These are phyloP conservation scores for Whitmania pigra DNA, from an alignment of 1,140 invertebrate species.

Conservation along the genomic window DNA sequence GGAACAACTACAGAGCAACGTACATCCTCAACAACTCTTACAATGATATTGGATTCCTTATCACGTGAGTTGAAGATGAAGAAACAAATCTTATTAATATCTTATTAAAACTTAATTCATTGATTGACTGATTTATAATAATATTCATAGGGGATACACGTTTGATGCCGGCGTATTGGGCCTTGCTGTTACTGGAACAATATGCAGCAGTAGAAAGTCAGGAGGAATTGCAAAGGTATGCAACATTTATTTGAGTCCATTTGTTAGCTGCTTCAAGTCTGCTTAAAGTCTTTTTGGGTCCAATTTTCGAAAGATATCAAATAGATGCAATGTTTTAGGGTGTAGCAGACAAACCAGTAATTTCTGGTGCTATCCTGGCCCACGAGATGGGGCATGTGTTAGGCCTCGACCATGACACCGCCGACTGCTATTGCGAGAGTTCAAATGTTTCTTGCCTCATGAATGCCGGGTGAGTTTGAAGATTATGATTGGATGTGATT, in stretches of 20 bases:
- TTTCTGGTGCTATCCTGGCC: slow-evolving; percentile 88
- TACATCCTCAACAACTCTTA: slow-evolving; percentile 65
- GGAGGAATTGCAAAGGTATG: slow-evolving; percentile 75
- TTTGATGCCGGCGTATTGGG: slow-evolving; percentile 83
- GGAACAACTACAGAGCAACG: slow-evolving; percentile 69
- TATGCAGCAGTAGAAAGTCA: slow-evolving; percentile 90
- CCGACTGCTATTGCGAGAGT: slow-evolving; percentile 50
- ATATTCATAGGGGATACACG: slow-evolving; percentile 54
- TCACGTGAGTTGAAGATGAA: slow-evolving; percentile 54
- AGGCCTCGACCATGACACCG: slow-evolving; percentile 95
- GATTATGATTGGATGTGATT: neutral
- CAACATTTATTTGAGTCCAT: too few relatives aligned
- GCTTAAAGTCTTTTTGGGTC: too few relatives aligned
- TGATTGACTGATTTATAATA: neutral
- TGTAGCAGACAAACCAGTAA: slow-evolving; percentile 47
- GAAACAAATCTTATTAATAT: too few relatives aligned
- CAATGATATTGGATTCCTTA: slow-evolving; percentile 90
- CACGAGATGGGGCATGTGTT: slow-evolving; percentile 99
- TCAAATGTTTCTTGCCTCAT: slow-evolving; percentile 82
- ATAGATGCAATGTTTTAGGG: neutral
- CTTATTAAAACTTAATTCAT: too few relatives aligned
- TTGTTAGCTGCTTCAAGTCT: too few relatives aligned
- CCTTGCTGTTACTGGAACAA: slow-evolving; percentile 90
- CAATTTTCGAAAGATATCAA: too few relatives aligned
- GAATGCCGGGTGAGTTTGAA: slow-evolving; percentile 61